Base-by-base conservation (phyloP, 2,888 invertebrate species). In the Microdon myrmicae region DNA sequence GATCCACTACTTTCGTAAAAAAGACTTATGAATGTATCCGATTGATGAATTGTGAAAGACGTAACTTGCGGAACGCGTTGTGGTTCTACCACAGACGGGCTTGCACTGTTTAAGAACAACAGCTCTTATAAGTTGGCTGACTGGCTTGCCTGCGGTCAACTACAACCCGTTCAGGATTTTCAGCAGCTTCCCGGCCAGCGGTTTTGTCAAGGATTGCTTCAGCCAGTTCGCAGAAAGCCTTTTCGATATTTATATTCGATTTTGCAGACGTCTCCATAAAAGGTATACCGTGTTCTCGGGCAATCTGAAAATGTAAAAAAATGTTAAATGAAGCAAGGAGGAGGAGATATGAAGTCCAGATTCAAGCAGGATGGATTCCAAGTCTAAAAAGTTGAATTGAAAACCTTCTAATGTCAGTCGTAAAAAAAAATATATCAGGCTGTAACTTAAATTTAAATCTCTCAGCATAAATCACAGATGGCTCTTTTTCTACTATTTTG, bases 241-340 rank as follows among this genome's bases (percentile, higher is more conserved):
- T 88, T 78, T 96, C 96, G 75, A 97, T 96, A 83, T 97, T 97
- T 75, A 95, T 92, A 82, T 96, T 94, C 51, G 94, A 90, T 83
- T 97, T 97, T 67, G 97, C 97, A 68, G 96, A 96, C 54, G 97
- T 97, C 85, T 97, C 97, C 90, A 96, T 92, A 84, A 97, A 97
- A 69, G 94, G 87, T 79, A 97, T 95, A 72, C 92, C 86, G 82
- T 97, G 96, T 83, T 97, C 96, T 74, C 91, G 86, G 28, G 95
- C 96, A 83, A 97, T 96, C 94, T 96, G 81, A 7, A 79, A 79
- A 26, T 41, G 16, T 54, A 38, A 38, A 10, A 29, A n/a, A 13
- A 29, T 10, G 20, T 51, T 38, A 2, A 55, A 31, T 59, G 51
- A 28, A 9, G 12, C 13, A 12, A 2, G 8, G 1, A n/a, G 28